Evolutionary conservation across 2,113 vertebrate species (phyloP), one percentile per base, ranked within the genome.

Genomic region (Sylvia atricapilla): DNA sequence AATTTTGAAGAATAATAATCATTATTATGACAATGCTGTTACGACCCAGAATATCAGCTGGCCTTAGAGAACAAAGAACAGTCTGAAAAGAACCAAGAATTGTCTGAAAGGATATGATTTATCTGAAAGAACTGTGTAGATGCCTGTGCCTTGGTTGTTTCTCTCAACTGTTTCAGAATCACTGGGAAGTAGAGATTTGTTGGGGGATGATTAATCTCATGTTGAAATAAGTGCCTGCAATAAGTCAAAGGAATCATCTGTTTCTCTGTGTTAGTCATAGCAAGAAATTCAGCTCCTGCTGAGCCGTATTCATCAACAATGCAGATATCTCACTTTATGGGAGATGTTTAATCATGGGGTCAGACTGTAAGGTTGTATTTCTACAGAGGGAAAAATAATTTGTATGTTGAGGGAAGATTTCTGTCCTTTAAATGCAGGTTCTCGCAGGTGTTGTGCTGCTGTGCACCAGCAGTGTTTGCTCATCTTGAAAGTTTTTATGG

Each of bases 151-250:
- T 47, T 6, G 7, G 21, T 33, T 70, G 30, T 56, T 93, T 84
- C 47, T 49, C 41, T 75, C 55, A 41, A 1, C 20, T 43, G 35
- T 62, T 63, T 72, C 52, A 68, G 44, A 89, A 75, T 52, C 30
- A 22, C 41, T 78, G 21, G 22, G 33, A 75, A 89, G 2, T 13
- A 43, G 56, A 41, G 69, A 68, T 75, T 94, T 78, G 13, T 44
- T 75, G 27, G 17, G 15, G 15, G 73, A n/a, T 37, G 66, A 79
- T 87, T 91, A 75, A 78, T 59, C 35, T 72, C 16, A 5, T 59
- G 33, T 55, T 84, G 67, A 85, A 96, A 68, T 47, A 87, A 91
- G 22, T 52, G 47, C 78, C 43, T 95, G 89, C 79, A 94, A 30
- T 7, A 82, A 80, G 24, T n/a, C 28, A 80, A 50, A 78, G 11